Conservation (phyloP, 53 echinoderm and acorn worm species). For the Paracentrotus lividus region DNA sequence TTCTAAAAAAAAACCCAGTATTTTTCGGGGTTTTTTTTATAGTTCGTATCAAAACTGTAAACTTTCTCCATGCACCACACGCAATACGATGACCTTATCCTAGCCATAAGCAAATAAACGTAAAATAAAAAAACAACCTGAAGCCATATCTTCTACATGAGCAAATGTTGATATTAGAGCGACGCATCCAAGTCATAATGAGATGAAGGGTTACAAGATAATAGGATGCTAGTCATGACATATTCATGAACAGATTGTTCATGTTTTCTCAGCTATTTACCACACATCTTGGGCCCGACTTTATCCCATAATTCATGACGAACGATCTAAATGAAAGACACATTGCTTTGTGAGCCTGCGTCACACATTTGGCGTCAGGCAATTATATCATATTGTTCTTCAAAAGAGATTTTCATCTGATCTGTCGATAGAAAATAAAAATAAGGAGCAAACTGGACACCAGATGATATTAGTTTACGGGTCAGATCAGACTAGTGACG, state of each 20-base stretch:
- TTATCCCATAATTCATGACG: background rate
- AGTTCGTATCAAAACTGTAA: no score
- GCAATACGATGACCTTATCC: no score
- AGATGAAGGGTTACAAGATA: background rate
- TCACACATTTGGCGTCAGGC: background rate
- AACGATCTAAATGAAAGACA: conserved; percentile 18
- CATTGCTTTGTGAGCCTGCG: background rate
- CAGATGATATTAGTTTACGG: background rate
- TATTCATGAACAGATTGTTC: background rate
- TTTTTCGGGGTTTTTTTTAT: no score
- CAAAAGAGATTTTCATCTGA: background rate
- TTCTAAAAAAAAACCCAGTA: no score
- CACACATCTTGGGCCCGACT: background rate
- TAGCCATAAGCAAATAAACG: no score
- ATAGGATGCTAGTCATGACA: background rate
- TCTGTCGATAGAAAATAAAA: background rate
- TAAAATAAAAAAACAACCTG: no score
- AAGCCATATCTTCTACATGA: no score
- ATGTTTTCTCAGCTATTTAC: background rate
- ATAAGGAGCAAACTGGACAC: background rate
- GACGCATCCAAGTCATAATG: background rate
- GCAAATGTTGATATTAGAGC: no score
- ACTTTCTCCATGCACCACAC: no score
- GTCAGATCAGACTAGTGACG: background rate
- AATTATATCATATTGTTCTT: background rate